Evolutionary conservation across 2,888 invertebrate species (phyloP).

Genomic region (Geophilus truncorum): DNA sequence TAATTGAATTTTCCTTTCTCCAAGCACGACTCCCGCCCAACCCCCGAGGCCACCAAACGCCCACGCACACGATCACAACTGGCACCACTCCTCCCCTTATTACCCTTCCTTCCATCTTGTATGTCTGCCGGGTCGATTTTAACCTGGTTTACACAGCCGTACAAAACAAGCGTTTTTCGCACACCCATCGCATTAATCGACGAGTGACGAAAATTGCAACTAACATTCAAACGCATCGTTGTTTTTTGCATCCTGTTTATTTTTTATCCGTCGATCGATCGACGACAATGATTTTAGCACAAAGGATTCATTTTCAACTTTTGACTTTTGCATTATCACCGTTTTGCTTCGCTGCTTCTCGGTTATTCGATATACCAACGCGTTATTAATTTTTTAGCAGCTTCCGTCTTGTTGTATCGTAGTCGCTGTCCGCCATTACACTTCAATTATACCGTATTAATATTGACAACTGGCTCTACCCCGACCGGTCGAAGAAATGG

Average conservation of each 20-base stretch:
- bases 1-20: conserved; percentile 29
- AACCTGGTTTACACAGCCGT: background rate
- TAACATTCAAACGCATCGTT: background rate
- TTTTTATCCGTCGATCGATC: too few species aligned
- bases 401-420: conserved; percentile 1
- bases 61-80: conserved; percentile 25
- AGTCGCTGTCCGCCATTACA: background rate
- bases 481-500: background rate
- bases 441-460: conserved; percentile 22
- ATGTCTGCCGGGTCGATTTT: conserved; percentile 2
- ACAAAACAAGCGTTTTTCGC: conserved; percentile 3
- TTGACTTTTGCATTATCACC: background rate
- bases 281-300: too few species aligned
- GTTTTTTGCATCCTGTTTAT: background rate
- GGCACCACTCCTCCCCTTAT: background rate
- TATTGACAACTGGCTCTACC: background rate
- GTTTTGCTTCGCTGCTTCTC: too few species aligned
- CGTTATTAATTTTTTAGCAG: background rate
- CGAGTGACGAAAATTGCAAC: background rate
- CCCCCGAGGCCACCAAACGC: conserved; percentile 27
- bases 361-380: background rate
- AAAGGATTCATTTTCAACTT: too few species aligned
- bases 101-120: background rate
- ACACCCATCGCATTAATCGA: background rate
- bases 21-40: conserved; percentile 25